phyloP scores from a whole-genome alignment of 2,113 vertebrate species.

The Oenanthe oenanthe region DNA sequence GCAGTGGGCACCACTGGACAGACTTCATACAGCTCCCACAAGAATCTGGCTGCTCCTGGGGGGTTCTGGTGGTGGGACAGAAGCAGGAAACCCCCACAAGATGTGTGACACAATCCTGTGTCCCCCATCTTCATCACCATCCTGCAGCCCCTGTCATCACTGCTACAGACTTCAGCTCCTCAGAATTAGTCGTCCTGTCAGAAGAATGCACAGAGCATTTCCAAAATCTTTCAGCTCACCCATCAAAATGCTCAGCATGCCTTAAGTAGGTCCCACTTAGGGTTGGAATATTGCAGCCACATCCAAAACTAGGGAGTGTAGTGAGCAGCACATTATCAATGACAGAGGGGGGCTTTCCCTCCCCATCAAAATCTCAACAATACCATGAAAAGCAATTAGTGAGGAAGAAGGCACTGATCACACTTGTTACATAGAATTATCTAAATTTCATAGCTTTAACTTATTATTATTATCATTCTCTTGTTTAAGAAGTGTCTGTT shows the following conservation, averaged over 20 bases:
- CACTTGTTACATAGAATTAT: not conserved
- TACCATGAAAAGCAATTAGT: not conserved
- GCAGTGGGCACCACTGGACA: not conserved
- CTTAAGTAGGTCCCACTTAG: not conserved
- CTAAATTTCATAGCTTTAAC: not conserved
- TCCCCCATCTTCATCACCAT: not conserved
- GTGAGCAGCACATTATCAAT: not conserved
- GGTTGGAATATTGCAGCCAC: not conserved
- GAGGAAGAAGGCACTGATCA: not conserved
- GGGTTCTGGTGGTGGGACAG: not conserved
- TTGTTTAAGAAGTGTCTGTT: not conserved
- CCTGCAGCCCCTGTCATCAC: not conserved
- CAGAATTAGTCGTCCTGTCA: too few relatives aligned
- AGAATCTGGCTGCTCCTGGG: not conserved
- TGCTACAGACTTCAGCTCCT: not conserved
- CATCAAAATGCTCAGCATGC: not conserved
- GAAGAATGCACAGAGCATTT: not conserved
- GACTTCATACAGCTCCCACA: not conserved
- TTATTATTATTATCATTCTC: not conserved
- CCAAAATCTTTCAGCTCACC: not conserved
- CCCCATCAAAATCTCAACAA: not conserved
- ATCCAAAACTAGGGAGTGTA: not conserved
- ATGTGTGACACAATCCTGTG: not conserved
- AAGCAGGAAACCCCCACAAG: not conserved
- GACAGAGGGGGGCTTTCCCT: not conserved